Conservation (phyloP, 2,797 vertebrate genomes). For the Anas bernieri region DNA sequence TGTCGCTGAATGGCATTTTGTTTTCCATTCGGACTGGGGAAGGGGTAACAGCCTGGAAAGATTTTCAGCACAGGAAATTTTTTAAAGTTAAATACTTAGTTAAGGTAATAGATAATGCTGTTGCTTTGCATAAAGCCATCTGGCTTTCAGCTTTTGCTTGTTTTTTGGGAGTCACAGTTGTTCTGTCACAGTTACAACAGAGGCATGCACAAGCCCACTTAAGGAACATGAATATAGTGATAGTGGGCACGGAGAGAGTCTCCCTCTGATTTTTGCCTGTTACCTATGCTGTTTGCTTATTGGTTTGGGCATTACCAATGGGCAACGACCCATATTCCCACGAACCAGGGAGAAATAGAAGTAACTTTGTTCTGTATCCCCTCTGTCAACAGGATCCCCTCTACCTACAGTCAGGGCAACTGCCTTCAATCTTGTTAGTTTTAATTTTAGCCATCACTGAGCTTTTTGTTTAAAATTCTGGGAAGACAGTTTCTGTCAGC, state of each 20-base stretch:
- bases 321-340: neutral
- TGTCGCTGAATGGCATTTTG: constrained; percentile 79
- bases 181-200: neutral
- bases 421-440: neutral
- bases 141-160: neutral
- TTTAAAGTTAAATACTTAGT: constrained; percentile 29
- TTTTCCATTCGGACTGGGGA: constrained; percentile 74
- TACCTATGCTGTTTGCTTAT: neutral
- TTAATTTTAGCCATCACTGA: neutral
- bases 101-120: constrained; percentile 48
- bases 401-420: neutral
- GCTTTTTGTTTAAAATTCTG: neutral
- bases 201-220: neutral
- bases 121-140: constrained; percentile 30
- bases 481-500: neutral
- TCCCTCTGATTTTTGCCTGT: neutral
- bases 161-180: neutral
- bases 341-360: neutral
- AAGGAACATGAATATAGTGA: neutral
- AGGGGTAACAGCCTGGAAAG: constrained; percentile 75
- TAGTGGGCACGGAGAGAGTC: neutral
- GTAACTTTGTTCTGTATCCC: neutral
- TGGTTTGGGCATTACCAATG: neutral
- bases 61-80: constrained; percentile 66
- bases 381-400: neutral